Base-by-base conservation (phyloP, 2,113 vertebrate genomes). In the Nannobrachium achirus region DNA sequence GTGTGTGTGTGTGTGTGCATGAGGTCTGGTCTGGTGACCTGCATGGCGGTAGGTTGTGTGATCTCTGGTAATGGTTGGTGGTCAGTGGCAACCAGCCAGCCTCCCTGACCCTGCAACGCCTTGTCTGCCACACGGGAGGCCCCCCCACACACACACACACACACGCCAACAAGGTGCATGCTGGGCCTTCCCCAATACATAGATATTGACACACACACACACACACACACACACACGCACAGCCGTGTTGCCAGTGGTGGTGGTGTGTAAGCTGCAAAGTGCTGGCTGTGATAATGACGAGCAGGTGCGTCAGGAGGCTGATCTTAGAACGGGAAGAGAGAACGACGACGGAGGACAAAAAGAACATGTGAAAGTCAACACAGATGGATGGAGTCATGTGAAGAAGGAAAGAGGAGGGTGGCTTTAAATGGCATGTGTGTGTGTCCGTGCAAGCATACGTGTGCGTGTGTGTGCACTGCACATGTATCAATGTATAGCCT, bases 221-320 rank as follows among this genome's bases (percentile, higher is more conserved):
- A 56, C 56, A 52, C 48, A 70, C 55, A 59, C 42, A 14, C n/a
- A 62, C 71, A 11, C 80, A 10, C n/a, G 18, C 56, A 58, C 38
- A 78, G 73, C 66, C 79, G 82, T 61, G 78, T 25, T 25, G 44
- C 13, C 44, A 45, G 44, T 45, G 44, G 44, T 45, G 9, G n/a
- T n/a, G 1, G 9, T 45, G 79, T 80, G 80, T 88, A 91, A 87
- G 82, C 88, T 87, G 86, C 85, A 90, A 90, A 89, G 80, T 88
- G 85, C 53, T 10, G 80, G 65, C 82, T 72, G 80, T 25, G 25
- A 52, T 85, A 80, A 89, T 84, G 82, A 78, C 83, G 75, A 79
- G 80, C 87, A 85, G 89, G 81, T 87, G 83, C 78, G 75, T 57
- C 14, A 3, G 33, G 63, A 72, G 72, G 73, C 71, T 25, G 10